Evolutionary conservation across 2,797 vertebrate genomes (phyloP).

Genomic region (Tokudaia muenninki): DNA sequence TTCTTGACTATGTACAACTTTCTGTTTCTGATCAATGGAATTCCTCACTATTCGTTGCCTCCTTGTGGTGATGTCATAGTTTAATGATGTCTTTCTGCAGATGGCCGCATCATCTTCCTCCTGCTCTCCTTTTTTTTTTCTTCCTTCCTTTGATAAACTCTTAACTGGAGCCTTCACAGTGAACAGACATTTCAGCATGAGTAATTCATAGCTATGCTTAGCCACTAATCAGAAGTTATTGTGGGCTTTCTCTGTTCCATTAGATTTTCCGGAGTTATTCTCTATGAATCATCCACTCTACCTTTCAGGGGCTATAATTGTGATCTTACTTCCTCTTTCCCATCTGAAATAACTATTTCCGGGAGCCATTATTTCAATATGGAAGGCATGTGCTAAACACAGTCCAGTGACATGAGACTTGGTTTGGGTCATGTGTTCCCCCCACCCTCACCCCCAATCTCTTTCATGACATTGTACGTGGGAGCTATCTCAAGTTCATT

Average conservation of each 20-base stretch:
- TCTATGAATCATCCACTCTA: neutral
- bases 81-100: neutral
- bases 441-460: accelerated
- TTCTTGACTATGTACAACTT: neutral
- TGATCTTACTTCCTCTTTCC: neutral
- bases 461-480: neutral
- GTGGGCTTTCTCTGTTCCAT: neutral
- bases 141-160: neutral
- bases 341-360: neutral
- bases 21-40: neutral
- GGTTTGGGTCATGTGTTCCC: neutral
- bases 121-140: neutral
- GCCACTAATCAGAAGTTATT: conserved; percentile 21
- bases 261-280: conserved; percentile 22
- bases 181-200: neutral
- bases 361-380: neutral
- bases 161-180: neutral
- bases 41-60: neutral
- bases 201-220: neutral
- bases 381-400: too few relatives aligned
- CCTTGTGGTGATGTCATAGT: neutral
- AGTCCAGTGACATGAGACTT: neutral
- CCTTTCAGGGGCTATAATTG: conserved; percentile 47
- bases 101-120: neutral
- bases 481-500: neutral